These are phyloP conservation scores for Volucella bombylans DNA, from an alignment of 2,888 invertebrate genomes.

Conservation along the genomic window DNA sequence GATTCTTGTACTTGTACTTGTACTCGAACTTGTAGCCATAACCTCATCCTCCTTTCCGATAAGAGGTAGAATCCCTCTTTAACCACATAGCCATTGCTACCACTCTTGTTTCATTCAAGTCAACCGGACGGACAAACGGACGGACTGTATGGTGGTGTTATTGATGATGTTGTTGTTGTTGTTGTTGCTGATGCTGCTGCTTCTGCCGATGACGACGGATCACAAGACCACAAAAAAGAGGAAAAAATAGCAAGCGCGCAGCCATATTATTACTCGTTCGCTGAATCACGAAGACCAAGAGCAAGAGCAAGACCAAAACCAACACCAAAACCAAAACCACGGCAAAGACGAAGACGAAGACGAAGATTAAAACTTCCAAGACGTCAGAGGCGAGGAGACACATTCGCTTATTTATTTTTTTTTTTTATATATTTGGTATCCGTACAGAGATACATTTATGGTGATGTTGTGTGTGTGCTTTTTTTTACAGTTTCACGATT, in stretches of 20 bases:
- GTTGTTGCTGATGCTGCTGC: slow-evolving; percentile 25
- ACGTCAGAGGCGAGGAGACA: slow-evolving; percentile 51
- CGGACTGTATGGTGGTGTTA: slow-evolving; percentile 6
- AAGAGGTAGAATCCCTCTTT: not conserved
- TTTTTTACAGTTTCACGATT: slow-evolving; percentile 72
- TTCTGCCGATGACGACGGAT: slow-evolving; percentile 46
- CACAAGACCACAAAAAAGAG: slow-evolving; percentile 37
- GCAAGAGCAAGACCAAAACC: slow-evolving; percentile 23
- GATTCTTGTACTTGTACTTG: slow-evolving; percentile 32
- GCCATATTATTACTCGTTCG: slow-evolving; percentile 44
- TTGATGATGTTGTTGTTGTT: slow-evolving; percentile 17
- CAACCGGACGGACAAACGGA: slow-evolving; percentile 47
- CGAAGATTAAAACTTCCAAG: slow-evolving; percentile 10
- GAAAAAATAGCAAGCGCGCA: slow-evolving; percentile 4
- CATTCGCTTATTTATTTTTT: slow-evolving; percentile 67
- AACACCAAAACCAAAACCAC: slow-evolving; percentile 1
- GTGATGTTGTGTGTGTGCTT: slow-evolving; percentile 39
- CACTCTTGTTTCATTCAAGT: slow-evolving; percentile 60
- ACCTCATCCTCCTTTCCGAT: slow-evolving; percentile 23
- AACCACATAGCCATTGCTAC: not conserved
- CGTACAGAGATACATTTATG: not conserved
- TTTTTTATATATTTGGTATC: slow-evolving; percentile 26
- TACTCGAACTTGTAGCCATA: no score
- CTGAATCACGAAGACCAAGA: slow-evolving; percentile 47
- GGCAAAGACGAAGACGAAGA: slow-evolving; percentile 26